Evolutionary conservation across 1,140 invertebrate genomes (phyloP), one percentile per base, ranked within the genome.

Genomic region (Mycetomoellerius zeteki): DNA sequence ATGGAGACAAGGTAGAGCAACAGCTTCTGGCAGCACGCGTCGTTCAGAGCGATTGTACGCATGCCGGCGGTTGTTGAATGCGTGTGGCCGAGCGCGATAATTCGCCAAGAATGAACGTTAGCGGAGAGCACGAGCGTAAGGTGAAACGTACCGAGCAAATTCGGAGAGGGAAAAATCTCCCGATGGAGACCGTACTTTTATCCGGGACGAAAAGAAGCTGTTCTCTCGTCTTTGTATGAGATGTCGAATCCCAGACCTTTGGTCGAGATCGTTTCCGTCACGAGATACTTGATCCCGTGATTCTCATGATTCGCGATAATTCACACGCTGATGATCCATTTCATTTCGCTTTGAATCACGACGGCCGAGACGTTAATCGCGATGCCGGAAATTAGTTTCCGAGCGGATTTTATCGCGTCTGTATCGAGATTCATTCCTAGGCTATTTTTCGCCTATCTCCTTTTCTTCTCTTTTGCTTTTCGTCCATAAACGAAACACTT

Each of bases 51-150:
- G 76, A 64, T 56, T 73, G 50, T 27, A 64, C 33, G 80, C 56
- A 19, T 58, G 60, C 43, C n/a, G 37, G 30, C 3, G 4, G n/a
- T 30, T 85, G 80, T 21, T 87, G 80, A 90, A 90, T 90, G 82
- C 88, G 24, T 52, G 75, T 86, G 64, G 60, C 86, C 88, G 30
- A 82, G 89, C 87, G 88, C 81, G 65, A 84, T 77, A 90, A 90
- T 85, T 56, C 56, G 64, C 52, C 16, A 76, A 89, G 88, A 90
- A 90, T 90, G 81, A 71, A 77, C 56, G 80, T 87, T 87, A 54
- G 67, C 85, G 37, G 37, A 37, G 33, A 65, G n/a, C 62, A 43
- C 30, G 47, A 62, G 30, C 72, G 72, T 37, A 52, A 37, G 21
- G 24, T 24, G 62, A 47, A 77, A 85, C 27, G 52, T 58, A 65